phyloP scores from a whole-genome alignment of 2,888 invertebrate species.

The Leptopilina myrica region DNA sequence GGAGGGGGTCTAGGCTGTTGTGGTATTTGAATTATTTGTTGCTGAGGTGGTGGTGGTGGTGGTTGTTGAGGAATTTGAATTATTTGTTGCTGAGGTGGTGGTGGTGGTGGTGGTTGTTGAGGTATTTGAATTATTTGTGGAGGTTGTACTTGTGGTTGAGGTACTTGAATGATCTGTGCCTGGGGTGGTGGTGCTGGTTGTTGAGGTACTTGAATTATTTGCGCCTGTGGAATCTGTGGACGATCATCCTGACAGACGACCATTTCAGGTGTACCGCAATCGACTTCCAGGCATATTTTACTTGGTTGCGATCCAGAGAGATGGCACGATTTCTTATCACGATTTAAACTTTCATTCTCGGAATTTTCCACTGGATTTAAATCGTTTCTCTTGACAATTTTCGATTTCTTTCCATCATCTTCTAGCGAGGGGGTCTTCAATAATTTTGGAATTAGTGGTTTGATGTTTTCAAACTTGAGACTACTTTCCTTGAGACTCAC shows the following conservation, averaged over 20 bases:
- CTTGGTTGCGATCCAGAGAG: not conserved
- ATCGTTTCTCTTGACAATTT: not conserved
- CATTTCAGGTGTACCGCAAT: not conserved
- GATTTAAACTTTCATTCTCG: constrained; percentile 10
- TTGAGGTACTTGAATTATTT: not conserved
- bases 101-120: not conserved
- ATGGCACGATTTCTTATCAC: constrained; percentile 18
- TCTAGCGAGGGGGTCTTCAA: not conserved
- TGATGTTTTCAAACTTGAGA: not conserved
- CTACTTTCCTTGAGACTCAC: not conserved
- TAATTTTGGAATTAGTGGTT: not conserved
- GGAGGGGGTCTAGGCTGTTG: not conserved
- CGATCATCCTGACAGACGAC: constrained; percentile 22
- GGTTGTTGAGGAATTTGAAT: not conserved
- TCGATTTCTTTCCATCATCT: not conserved
- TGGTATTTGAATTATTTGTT: not conserved
- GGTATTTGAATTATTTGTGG: not conserved
- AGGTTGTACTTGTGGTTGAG: not conserved
- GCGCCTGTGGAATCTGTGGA: not conserved
- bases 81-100: not conserved
- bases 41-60: not conserved
- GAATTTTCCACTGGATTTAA: constrained; percentile 17
- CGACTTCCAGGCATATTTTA: constrained; percentile 15
- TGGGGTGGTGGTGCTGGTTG: not conserved
- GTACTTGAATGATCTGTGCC: not conserved